Percentiles rank a stretch among this genome's conserved stretches.
phyloP scores from a whole-genome alignment of 2,113 vertebrate species.

The Neodon shergylaensis region DNA sequence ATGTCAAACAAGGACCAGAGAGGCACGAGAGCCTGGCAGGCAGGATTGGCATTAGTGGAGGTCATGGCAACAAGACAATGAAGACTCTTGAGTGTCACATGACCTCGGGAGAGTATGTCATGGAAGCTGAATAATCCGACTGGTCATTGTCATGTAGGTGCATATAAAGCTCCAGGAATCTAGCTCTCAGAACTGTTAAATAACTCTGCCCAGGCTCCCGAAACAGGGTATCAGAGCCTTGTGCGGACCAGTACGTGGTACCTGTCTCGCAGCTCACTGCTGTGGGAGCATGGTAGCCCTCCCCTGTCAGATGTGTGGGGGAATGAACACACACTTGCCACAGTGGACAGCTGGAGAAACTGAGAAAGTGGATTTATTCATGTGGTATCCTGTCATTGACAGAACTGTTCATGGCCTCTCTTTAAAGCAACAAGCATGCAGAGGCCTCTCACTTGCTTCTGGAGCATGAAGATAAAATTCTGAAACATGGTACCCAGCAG shows the following conservation, averaged over 20 bases:
- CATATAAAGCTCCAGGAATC: neutral
- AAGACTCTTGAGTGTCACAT: neutral
- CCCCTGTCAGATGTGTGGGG: neutral
- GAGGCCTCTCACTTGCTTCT: neutral
- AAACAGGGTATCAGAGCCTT: neutral
- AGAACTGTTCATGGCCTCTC: neutral
- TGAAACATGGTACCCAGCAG: neutral
- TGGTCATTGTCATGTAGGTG: neutral
- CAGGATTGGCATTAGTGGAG: neutral
- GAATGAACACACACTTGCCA: neutral
- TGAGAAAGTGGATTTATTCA: constrained; percentile 9
- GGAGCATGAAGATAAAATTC: neutral
- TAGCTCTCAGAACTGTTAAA: neutral
- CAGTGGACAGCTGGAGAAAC: neutral
- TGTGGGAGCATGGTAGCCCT: too few species aligned
- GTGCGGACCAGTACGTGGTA: rapidly evolving
- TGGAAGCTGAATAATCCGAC: neutral
- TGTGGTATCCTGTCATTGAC: neutral
- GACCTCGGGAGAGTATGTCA: neutral
- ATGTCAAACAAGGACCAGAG: too few species aligned
- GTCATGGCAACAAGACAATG: rapidly evolving
- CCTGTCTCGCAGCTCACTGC: rapidly evolving
- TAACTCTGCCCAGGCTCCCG: neutral
- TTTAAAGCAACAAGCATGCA: neutral
- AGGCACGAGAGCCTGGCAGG: too few species aligned